phyloP scores from a whole-genome alignment of 2,888 invertebrate genomes.

The Emesis russula region DNA sequence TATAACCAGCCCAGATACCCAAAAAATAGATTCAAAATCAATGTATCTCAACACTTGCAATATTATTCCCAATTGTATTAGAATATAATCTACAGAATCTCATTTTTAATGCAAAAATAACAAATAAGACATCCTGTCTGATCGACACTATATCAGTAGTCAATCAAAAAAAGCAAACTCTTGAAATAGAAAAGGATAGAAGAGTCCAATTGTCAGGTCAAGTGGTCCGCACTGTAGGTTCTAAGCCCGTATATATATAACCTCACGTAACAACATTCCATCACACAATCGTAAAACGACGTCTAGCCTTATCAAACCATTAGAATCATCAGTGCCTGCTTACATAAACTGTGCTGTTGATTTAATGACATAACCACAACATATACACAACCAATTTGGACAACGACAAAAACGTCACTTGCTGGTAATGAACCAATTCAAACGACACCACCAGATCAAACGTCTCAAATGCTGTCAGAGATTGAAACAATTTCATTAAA shows the following conservation, averaged over 20 bases:
- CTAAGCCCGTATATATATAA: too few species aligned
- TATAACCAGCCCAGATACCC: not conserved
- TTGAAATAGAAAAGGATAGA: not conserved
- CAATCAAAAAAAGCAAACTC: slow-evolving; percentile 2
- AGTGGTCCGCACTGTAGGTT: not conserved
- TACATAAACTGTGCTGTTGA: not conserved
- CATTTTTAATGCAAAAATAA: not conserved
- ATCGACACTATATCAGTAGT: not conserved
- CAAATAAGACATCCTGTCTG: slow-evolving; percentile 1
- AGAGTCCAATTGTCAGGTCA: slow-evolving; percentile 12
- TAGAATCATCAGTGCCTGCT: slow-evolving; percentile 3
- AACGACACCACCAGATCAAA: not conserved
- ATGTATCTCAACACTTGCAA: slow-evolving; percentile 7
- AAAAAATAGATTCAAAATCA: slow-evolving; percentile 1
- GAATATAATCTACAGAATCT: not conserved
- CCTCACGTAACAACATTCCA: too few species aligned
- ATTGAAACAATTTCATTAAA: slow-evolving; percentile 13
- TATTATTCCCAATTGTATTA: not conserved
- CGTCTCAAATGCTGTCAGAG: not conserved
- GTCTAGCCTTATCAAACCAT: not conserved
- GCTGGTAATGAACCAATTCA: not conserved
- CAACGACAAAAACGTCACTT: slow-evolving; percentile 13
- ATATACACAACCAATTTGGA: not conserved
- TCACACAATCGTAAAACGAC: not conserved
- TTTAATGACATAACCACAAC: slow-evolving; percentile 2